Percentiles rank a stretch among this genome's conserved stretches.
Conservation (phyloP, 2,113 vertebrate genomes). For the Syngnathus typhle region DNA sequence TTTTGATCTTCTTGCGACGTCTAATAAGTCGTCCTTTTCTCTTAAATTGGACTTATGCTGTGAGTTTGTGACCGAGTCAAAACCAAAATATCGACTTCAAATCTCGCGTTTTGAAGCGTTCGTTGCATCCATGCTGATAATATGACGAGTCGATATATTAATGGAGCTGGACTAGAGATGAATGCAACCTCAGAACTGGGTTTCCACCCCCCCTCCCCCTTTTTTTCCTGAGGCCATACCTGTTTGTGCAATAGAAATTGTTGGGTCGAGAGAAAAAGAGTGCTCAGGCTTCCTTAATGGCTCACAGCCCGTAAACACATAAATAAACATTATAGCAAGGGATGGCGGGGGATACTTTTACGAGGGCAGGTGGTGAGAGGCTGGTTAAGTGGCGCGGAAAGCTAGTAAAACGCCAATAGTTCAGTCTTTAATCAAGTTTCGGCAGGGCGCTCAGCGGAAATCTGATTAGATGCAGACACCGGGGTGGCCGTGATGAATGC, state of each 20-base stretch:
- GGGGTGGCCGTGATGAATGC: constrained; percentile 6
- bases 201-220: background rate
- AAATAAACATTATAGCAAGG: constrained; percentile 11
- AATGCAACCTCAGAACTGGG: background rate
- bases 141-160: background rate
- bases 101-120: background rate
- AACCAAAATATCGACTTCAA: too few relatives aligned
- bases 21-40: background rate
- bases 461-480: constrained; percentile 16
- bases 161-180: background rate
- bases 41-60: background rate
- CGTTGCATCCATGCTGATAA: background rate
- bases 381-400: constrained; percentile 17
- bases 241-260: constrained; percentile 5
- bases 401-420: constrained; percentile 13
- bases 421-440: constrained; percentile 17
- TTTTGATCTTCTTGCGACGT: background rate
- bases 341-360: constrained; percentile 7
- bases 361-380: constrained; percentile 16
- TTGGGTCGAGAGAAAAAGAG: background rate
- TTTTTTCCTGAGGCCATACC: background rate
- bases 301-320: constrained; percentile 13
- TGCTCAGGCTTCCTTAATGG: constrained; percentile 5
- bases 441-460: constrained; percentile 10
- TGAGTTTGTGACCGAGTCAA: background rate